phyloP scores from a whole-genome alignment of 2,888 invertebrate genomes.

The Venustoraphidia nigricollis region DNA sequence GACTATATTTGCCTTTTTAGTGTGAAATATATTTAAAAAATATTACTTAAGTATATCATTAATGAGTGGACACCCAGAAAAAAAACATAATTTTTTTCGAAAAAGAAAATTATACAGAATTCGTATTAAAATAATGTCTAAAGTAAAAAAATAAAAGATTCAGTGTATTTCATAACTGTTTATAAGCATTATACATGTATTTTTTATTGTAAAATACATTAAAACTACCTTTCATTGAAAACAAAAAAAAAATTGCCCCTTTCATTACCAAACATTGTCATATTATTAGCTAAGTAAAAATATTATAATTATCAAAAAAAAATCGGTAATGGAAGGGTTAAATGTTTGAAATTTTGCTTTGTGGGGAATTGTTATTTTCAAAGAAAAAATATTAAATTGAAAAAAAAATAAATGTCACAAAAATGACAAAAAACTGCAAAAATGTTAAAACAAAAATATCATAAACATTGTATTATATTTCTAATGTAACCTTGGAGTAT shows the following conservation, averaged over 20 bases:
- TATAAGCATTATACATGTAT: neutral
- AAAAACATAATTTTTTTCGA: too few relatives aligned
- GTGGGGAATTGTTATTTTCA: slow-evolving; percentile 38
- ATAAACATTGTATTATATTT: slow-evolving; percentile 35
- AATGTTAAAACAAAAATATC: slow-evolving; percentile 20
- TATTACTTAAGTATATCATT: too few relatives aligned
- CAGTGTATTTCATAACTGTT: slow-evolving; percentile 3
- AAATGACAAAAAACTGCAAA: slow-evolving; percentile 5
- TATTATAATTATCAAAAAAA: neutral
- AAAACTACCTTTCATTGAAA: neutral
- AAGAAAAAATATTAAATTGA: slow-evolving; percentile 3
- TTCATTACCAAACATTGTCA: neutral
- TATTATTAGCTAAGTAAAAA: neutral
- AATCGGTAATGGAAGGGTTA: slow-evolving; percentile 24
- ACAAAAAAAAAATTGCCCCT: neutral
- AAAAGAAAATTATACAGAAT: too few relatives aligned
- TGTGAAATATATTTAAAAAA: slow-evolving; percentile 24
- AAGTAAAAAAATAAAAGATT: slow-evolving; percentile 1
- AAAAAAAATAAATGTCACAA: slow-evolving; percentile 13
- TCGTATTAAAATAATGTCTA: neutral
- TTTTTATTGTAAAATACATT: too few relatives aligned
- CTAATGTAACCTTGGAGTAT: slow-evolving; percentile 38
- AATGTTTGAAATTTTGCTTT: slow-evolving; percentile 34
- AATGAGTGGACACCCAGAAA: too few relatives aligned
- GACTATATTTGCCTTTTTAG: slow-evolving; percentile 33